Conservation (phyloP, 2,888 invertebrate genomes). For the Drosophila mercatorum region DNA sequence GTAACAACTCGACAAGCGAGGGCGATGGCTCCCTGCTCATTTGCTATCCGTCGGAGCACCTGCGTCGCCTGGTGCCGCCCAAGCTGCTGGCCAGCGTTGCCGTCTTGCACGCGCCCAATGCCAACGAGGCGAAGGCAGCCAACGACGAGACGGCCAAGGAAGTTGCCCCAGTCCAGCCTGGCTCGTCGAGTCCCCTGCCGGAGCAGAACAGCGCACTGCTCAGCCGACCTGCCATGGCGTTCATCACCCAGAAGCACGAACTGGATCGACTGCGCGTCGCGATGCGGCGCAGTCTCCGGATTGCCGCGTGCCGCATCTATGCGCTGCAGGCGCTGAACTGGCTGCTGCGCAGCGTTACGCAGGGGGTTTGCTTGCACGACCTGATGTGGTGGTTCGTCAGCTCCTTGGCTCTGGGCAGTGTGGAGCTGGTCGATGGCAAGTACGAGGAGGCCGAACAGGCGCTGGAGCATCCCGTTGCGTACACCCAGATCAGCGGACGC, state of each 20-base stretch:
- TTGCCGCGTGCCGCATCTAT: slow-evolving; percentile 92
- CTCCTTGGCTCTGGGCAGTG: slow-evolving; percentile 88
- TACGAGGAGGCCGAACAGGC: slow-evolving; percentile 81
- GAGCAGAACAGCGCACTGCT: slow-evolving; percentile 76
- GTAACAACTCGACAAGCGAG: slow-evolving; percentile 90
- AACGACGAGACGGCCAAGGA: slow-evolving; percentile 36
- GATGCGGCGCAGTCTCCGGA: slow-evolving; percentile 94
- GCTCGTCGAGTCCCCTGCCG: slow-evolving; percentile 26
- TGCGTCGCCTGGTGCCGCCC: slow-evolving; percentile 91
- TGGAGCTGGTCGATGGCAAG: slow-evolving; percentile 83
- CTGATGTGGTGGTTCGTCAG: slow-evolving; percentile 98
- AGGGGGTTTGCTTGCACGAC: slow-evolving; percentile 96
- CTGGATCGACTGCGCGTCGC: slow-evolving; percentile 92
- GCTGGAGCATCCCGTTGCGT: slow-evolving; percentile 91
- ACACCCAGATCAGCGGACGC: slow-evolving; percentile 90
- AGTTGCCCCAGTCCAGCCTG: slow-evolving; percentile 15
- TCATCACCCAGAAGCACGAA: slow-evolving; percentile 94
- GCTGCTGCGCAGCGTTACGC: slow-evolving; percentile 95
- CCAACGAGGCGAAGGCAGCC: slow-evolving; percentile 25
- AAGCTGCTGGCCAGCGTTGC: slow-evolving; percentile 85
- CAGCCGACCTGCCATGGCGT: slow-evolving; percentile 92
- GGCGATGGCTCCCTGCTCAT: slow-evolving; percentile 86
- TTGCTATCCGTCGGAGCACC: slow-evolving; percentile 94
- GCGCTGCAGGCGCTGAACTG: slow-evolving; percentile 98
- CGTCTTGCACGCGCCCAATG: slow-evolving; percentile 57